Evolutionary conservation across 1,140 invertebrate genomes (phyloP).

Genomic region (Armadillidium nasatum): DNA sequence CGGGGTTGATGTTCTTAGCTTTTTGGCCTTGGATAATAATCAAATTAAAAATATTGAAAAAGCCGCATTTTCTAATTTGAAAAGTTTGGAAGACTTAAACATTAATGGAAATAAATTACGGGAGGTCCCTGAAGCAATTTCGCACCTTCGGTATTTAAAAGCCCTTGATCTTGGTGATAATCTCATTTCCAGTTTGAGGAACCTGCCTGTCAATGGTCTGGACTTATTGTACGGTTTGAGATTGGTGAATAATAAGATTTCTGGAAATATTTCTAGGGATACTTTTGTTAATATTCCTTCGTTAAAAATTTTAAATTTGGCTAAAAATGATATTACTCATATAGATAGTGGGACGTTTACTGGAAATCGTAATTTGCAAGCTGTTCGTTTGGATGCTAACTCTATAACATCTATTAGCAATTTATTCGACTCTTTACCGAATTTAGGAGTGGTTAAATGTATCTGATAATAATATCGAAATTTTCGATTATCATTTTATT

Average conservation of each 20-base stretch:
- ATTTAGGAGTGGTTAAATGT: constrained; percentile 82
- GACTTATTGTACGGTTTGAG: constrained; percentile 72
- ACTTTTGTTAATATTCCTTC: constrained; percentile 73
- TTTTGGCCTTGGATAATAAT: constrained; percentile 75
- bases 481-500: constrained; percentile 84
- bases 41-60: constrained; percentile 66
- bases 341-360: constrained; percentile 69
- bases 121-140: constrained; percentile 66
- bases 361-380: constrained; percentile 70
- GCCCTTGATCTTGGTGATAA: constrained; percentile 78
- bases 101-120: constrained; percentile 72
- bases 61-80: constrained; percentile 71
- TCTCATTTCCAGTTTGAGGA: constrained; percentile 66
- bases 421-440: constrained; percentile 73
- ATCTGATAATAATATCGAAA: constrained; percentile 80
- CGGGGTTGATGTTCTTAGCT: constrained; percentile 69
- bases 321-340: constrained; percentile 72
- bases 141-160: constrained; percentile 67
- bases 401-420: constrained; percentile 75
- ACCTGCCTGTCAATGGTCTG: constrained; percentile 74
- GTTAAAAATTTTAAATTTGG: constrained; percentile 81
- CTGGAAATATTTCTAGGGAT: constrained; percentile 71
- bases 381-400: constrained; percentile 80
- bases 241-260: constrained; percentile 77
- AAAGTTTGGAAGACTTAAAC: constrained; percentile 70